Conservation (phyloP, 2,797 vertebrate species). For the Miichthys miiuy region DNA sequence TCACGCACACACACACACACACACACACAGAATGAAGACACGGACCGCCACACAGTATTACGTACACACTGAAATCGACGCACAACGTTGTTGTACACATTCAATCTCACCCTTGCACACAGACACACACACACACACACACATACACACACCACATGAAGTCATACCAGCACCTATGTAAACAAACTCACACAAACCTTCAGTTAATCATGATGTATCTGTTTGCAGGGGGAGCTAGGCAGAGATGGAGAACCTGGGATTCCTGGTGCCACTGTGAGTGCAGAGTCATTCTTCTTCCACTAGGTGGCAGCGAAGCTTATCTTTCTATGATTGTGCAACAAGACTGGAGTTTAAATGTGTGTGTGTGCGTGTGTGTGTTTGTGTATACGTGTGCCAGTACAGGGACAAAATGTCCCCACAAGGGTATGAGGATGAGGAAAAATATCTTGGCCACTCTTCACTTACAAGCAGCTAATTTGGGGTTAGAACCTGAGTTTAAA, state of each 20-base stretch:
- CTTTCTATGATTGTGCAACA: constrained; percentile 14
- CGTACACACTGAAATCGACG: constrained; percentile 8
- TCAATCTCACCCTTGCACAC: not conserved
- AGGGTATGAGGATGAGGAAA: constrained; percentile 4
- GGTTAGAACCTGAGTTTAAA: not conserved
- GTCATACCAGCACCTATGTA: constrained; percentile 16
- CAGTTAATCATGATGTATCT: constrained; percentile 61
- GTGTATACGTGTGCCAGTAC: not conserved
- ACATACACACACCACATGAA: constrained; percentile 1
- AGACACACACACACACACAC: constrained; percentile 17
- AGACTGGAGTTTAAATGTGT: not conserved
- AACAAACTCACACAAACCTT: constrained; percentile 46
- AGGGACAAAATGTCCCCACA: constrained; percentile 31
- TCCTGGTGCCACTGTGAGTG: constrained; percentile 81
- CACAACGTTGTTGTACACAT: constrained; percentile 5
- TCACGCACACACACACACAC: constrained; percentile 34
- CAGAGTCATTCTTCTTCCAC: constrained; percentile 45
- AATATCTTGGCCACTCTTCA: not conserved
- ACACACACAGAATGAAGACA: constrained; percentile 38
- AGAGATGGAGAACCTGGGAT: constrained; percentile 78
- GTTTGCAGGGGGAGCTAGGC: constrained; percentile 82
- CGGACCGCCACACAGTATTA: constrained; percentile 20
- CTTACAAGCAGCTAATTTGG: constrained; percentile 27
- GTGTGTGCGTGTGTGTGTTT: constrained; percentile 18
- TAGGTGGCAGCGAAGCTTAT: constrained; percentile 60